Percentiles rank a stretch among this genome's conserved stretches.
Conservation (phyloP, 2,113 vertebrate genomes). For the Falco punctatus region DNA sequence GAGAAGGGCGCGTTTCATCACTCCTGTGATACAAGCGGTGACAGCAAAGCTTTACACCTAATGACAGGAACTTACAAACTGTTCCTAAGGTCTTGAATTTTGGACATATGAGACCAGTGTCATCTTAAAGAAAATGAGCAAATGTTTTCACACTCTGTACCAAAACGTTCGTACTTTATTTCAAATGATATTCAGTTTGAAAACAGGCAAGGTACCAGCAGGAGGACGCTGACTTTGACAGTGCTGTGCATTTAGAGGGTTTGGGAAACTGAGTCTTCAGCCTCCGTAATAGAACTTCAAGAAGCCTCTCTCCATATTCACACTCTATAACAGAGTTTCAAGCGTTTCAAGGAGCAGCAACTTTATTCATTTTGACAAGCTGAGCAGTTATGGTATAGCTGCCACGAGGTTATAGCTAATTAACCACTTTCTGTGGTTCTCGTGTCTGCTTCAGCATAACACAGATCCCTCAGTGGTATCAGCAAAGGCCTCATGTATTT, state of each 20-base stretch:
- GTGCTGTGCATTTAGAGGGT: not conserved
- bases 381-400: not conserved
- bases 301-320: not conserved
- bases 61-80: not conserved
- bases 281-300: not conserved
- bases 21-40: not conserved
- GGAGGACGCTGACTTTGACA: not conserved
- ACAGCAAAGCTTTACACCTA: not conserved
- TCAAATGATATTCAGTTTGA: not conserved
- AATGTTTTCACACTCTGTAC: not conserved
- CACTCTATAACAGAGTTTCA: not conserved
- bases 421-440: not conserved
- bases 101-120: not conserved
- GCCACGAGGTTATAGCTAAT: not conserved
- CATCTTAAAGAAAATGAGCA: not conserved
- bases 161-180: not conserved
- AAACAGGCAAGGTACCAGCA: not conserved
- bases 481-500: not conserved
- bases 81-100: not conserved
- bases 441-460: not conserved
- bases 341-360: not conserved
- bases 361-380: not conserved
- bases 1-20: not conserved
- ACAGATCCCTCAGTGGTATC: not conserved
- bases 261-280: not conserved